phyloP scores from a whole-genome alignment of 2,113 vertebrate species.

The Brachyhypopomus occidentalis region DNA sequence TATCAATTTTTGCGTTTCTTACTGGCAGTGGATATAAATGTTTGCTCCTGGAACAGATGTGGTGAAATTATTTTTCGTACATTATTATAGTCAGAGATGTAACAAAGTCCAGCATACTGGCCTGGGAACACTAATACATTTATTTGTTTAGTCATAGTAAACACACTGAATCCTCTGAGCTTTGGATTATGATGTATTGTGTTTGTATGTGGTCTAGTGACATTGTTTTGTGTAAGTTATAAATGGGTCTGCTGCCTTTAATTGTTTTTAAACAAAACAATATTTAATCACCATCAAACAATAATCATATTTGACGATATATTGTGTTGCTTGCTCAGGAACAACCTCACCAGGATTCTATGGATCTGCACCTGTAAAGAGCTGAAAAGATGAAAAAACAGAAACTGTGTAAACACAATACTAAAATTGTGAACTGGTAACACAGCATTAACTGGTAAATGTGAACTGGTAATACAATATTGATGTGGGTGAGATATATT shows the following conservation, averaged over 20 bases:
- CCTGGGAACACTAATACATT: conserved; percentile 24
- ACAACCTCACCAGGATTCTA: conserved; percentile 15
- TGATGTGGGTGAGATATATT: too few relatives aligned
- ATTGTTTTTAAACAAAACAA: conserved; percentile 36
- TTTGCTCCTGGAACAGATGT: conserved; percentile 19
- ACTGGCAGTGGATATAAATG: conserved; percentile 12
- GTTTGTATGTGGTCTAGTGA: not conserved
- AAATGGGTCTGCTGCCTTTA: conserved; percentile 17
- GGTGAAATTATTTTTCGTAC: conserved; percentile 27
- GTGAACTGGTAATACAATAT: too few relatives aligned
- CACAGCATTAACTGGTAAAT: not conserved
- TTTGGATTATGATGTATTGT: conserved; percentile 7
- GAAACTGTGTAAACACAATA: not conserved
- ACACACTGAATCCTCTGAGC: conserved; percentile 17
- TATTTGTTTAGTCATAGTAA: conserved; percentile 7
- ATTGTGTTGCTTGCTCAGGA: not conserved
- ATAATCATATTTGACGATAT: conserved; percentile 23
- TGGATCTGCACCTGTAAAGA: conserved; percentile 10
- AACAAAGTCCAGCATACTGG: not conserved
- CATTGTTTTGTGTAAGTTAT: not conserved
- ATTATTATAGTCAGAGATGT: conserved; percentile 11
- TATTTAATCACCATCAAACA: conserved; percentile 34
- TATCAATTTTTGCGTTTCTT: conserved; percentile 37
- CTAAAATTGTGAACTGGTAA: conserved; percentile 6
- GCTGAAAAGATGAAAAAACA: conserved; percentile 22